phyloP scores from a whole-genome alignment of 2,888 invertebrate species.

The Clunio marinus region DNA sequence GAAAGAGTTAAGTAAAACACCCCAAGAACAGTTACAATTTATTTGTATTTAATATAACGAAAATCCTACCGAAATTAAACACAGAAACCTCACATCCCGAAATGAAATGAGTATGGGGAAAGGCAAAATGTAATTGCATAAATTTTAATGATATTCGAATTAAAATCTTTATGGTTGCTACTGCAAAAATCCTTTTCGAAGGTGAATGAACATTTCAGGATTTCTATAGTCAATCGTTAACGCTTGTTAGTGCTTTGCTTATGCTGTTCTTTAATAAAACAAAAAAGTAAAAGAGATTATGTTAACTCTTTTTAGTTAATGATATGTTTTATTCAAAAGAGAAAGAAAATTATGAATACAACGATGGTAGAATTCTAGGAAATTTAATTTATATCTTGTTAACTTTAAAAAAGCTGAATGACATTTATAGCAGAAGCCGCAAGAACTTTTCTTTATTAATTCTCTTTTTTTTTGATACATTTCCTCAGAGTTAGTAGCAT shows the following conservation, averaged over 20 bases:
- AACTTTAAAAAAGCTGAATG: too few relatives aligned
- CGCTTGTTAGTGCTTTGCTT: neutral
- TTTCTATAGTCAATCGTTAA: constrained; percentile 10
- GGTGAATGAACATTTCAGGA: neutral
- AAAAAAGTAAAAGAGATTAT: too few relatives aligned
- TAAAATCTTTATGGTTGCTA: constrained; percentile 33
- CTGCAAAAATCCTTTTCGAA: neutral
- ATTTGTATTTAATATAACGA: constrained; percentile 17
- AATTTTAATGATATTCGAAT: constrained; percentile 38
- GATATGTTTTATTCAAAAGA: too few relatives aligned
- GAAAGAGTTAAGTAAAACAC: neutral
- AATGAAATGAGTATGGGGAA: constrained; percentile 4
- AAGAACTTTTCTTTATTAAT: too few relatives aligned
- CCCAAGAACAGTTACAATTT: neutral
- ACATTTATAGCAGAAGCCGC: too few relatives aligned
- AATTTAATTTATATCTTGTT: too few relatives aligned
- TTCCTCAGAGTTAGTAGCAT: too few relatives aligned
- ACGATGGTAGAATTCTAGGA: too few relatives aligned
- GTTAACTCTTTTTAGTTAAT: too few relatives aligned
- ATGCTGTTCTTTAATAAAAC: too few relatives aligned
- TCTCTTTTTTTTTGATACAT: too few relatives aligned
- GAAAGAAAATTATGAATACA: too few relatives aligned
- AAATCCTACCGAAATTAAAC: neutral
- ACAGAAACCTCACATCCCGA: constrained; percentile 13
- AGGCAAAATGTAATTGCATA: constrained; percentile 38